Conservation (phyloP, 2,888 invertebrate species). For the Apomyelois bistriatella region DNA sequence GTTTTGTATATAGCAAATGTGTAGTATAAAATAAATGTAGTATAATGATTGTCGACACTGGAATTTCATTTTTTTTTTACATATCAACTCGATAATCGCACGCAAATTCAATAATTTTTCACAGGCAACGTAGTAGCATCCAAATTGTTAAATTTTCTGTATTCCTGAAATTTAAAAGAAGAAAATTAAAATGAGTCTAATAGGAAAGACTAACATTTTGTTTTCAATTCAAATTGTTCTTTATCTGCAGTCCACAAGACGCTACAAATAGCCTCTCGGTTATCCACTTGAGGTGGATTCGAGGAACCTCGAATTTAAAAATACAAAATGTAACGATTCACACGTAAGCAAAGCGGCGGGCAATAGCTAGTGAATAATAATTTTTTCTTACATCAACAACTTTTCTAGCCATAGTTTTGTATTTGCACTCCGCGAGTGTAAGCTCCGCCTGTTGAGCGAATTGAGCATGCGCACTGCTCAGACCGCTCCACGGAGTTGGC, state of each 20-base stretch:
- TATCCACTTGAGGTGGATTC: too few species aligned
- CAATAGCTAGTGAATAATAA: not conserved
- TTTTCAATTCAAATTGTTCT: too few species aligned
- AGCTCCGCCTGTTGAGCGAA: constrained; percentile 40
- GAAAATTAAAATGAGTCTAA: too few species aligned
- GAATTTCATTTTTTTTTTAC: constrained; percentile 4
- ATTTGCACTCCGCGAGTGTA: constrained; percentile 35
- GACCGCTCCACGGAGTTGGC: constrained; percentile 36
- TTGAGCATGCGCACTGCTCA: constrained; percentile 31
- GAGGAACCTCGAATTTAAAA: too few species aligned
- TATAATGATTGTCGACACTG: constrained; percentile 66
- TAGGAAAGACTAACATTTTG: too few species aligned
- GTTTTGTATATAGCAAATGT: constrained; percentile 66
- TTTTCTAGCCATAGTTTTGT: constrained; percentile 42
- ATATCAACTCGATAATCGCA: not conserved
- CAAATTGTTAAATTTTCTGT: constrained; percentile 38
- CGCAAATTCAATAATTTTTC: constrained; percentile 21
- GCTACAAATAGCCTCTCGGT: too few species aligned
- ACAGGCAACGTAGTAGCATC: constrained; percentile 33
- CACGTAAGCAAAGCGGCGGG: not conserved
- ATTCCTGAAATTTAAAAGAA: constrained; percentile 43
- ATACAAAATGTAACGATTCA: too few species aligned
- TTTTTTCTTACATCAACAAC: constrained; percentile 46
- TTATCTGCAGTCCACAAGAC: too few species aligned
- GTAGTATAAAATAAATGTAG: constrained; percentile 70